phyloP scores from a whole-genome alignment of 2,888 invertebrate genomes.

The Masnerella sp. region DNA sequence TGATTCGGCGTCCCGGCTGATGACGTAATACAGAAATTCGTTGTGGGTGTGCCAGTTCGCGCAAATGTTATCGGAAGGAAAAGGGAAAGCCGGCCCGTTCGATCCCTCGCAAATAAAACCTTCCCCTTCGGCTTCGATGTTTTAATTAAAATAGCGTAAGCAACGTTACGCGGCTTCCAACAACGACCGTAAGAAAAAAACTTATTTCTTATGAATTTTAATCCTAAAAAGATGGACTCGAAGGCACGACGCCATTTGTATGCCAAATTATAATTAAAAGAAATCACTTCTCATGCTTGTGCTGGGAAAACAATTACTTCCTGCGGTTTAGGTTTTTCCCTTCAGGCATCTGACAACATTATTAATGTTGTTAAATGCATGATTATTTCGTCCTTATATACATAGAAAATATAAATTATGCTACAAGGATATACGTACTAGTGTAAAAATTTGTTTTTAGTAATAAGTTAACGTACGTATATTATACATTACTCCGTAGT shows the following conservation, averaged over 20 bases:
- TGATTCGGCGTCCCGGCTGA: constrained; percentile 65
- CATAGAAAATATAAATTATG: too few species aligned
- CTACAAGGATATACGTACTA: too few species aligned
- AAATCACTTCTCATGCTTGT: constrained; percentile 2
- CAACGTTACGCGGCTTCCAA: constrained; percentile 55
- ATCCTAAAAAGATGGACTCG: constrained; percentile 29
- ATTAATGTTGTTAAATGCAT: too few species aligned
- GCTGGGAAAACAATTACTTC: too few species aligned
- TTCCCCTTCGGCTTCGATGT: constrained; percentile 52
- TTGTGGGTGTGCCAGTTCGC: constrained; percentile 41
- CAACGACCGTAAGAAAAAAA: constrained; percentile 21
- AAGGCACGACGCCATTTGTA: not conserved
- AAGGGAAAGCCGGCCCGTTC: constrained; percentile 48
- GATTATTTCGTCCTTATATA: too few species aligned
- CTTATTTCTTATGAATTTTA: constrained; percentile 42
- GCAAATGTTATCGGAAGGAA: constrained; percentile 56
- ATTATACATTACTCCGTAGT: too few species aligned
- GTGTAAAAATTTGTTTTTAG: too few species aligned
- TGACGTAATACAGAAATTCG: constrained; percentile 63
- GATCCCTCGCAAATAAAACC: constrained; percentile 58
- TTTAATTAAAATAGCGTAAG: constrained; percentile 60
- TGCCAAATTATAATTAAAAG: not conserved
- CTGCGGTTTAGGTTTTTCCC: too few species aligned
- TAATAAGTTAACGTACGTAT: too few species aligned
- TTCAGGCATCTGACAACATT: too few species aligned